phyloP scores from a whole-genome alignment of 1,140 invertebrate genomes.

The Platyura marginata region DNA sequence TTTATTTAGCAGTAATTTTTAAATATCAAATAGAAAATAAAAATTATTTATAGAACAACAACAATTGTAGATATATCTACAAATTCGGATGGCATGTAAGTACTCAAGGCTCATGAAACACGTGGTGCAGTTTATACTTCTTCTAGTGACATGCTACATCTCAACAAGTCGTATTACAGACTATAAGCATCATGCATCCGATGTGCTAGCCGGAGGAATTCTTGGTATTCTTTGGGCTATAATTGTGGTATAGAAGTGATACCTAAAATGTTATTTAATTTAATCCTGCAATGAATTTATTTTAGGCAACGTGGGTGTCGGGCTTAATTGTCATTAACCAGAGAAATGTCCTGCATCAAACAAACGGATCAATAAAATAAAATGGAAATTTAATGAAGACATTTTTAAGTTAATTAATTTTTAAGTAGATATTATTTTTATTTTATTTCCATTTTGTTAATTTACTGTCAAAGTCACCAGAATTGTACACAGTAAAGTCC shows the following conservation, averaged over 20 bases:
- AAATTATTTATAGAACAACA: not conserved
- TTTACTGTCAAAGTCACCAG: too few species aligned
- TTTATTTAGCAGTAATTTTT: conserved; percentile 56
- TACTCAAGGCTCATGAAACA: conserved; percentile 57
- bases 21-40: conserved; percentile 4
- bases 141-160: conserved; percentile 61
- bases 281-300: not conserved
- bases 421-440: not conserved
- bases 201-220: conserved; percentile 35
- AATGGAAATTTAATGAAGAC: too few species aligned
- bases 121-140: conserved; percentile 49
- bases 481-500: too few species aligned
- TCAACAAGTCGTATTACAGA: conserved; percentile 75
- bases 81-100: conserved; percentile 53
- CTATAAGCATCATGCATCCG: conserved; percentile 87
- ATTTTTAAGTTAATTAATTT: too few species aligned
- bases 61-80: conserved; percentile 61
- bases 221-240: conserved; percentile 33
- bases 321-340: not conserved
- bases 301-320: not conserved
- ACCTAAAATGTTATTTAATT: not conserved
- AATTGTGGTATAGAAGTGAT: conserved; percentile 33
- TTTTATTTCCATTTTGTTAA: not conserved
- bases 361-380: not conserved
- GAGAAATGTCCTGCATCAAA: not conserved